phyloP scores from a whole-genome alignment of 2,797 vertebrate genomes.

The Sylvia borin region DNA sequence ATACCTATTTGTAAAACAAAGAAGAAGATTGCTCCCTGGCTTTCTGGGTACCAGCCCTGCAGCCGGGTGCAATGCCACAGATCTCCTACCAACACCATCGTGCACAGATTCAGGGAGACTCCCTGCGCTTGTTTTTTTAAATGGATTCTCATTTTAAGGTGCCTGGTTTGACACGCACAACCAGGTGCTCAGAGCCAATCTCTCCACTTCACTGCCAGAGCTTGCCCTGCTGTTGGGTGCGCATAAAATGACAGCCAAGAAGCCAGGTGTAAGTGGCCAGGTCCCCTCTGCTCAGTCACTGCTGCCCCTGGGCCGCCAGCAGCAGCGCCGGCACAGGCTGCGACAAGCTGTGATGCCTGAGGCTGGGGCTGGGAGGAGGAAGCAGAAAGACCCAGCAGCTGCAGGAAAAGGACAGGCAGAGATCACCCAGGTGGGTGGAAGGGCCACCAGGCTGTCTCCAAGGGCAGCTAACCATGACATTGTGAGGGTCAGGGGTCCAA shows the following conservation, averaged over 20 bases:
- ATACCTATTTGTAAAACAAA: slow-evolving; percentile 25
- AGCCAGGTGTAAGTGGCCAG: background rate
- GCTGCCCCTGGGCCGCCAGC: background rate
- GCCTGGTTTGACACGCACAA: background rate
- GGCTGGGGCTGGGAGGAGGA: background rate
- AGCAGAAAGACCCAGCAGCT: background rate
- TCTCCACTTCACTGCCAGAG: background rate
- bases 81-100: background rate
- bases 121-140: background rate
- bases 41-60: background rate
- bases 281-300: background rate
- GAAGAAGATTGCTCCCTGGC: background rate
- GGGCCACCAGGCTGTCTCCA: background rate
- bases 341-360: rapidly evolving
- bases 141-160: background rate
- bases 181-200: background rate
- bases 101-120: background rate
- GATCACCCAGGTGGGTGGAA: background rate
- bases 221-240: background rate
- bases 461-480: background rate
- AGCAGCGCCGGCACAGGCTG: background rate
- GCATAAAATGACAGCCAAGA: background rate
- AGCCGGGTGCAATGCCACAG: background rate
- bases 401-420: background rate
- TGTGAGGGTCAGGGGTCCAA: background rate